Evolutionary conservation across 1,140 invertebrate species (phyloP).

Genomic region (Homalodisca vitripennis): DNA sequence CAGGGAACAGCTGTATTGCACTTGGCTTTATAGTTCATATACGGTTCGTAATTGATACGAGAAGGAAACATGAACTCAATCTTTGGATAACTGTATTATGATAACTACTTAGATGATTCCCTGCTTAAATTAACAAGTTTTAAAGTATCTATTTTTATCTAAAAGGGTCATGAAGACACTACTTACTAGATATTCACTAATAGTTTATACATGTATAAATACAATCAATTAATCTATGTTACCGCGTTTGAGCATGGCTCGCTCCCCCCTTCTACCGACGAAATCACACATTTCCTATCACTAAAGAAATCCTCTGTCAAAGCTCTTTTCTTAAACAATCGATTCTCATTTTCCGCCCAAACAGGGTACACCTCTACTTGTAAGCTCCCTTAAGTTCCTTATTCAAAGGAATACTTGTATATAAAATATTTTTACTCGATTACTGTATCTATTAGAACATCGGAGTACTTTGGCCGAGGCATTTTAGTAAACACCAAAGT

Average conservation of each 20-base stretch:
- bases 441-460: not conserved
- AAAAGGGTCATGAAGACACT: conserved; percentile 25
- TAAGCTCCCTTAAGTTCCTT: not conserved
- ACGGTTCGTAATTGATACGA: conserved; percentile 17
- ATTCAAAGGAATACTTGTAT: not conserved
- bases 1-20: conserved; percentile 36
- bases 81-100: not conserved
- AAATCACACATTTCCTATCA: conserved; percentile 27
- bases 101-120: conserved; percentile 21
- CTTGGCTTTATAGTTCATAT: conserved; percentile 32
- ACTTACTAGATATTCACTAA: conserved; percentile 20
- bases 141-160: conserved; percentile 25
- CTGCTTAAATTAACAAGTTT: conserved; percentile 25
- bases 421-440: conserved; percentile 11
- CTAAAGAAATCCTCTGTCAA: not conserved
- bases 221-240: conserved; percentile 27
- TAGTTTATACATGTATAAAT: conserved; percentile 29
- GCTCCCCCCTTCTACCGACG: not conserved
- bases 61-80: conserved; percentile 24
- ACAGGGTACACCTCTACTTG: not conserved
- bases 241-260: conserved; percentile 22
- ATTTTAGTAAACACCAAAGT: conserved; percentile 10
- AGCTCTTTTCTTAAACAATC: not conserved
- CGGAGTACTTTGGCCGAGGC: not conserved
- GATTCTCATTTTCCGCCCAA: not conserved